Evolutionary conservation across 2,888 invertebrate species (phyloP), one percentile per base, ranked within the genome.

Genomic region (Eustalomyia histrio): DNA sequence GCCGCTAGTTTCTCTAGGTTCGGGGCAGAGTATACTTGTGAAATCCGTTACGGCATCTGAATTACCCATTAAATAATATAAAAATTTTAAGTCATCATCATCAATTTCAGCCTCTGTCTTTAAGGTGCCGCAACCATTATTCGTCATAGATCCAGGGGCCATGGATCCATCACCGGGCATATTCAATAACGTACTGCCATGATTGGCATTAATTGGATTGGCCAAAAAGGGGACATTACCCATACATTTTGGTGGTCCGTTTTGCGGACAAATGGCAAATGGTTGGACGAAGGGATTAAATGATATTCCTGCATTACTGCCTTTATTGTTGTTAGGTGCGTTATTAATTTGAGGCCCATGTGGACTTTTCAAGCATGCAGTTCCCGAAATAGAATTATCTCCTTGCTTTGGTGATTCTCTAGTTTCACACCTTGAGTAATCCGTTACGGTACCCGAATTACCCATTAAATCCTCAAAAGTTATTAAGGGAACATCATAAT

Each of bases 391-490:
- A 5, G 76, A 52, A 14, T 16, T 58, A 10, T 89, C 89, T 7
- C 78, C 83, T 33, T 83, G 87, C 5, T 92, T 92, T 43, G 94
- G 92, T 7, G 93, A 92, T 12, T 94, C 94, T 88, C 95, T 95
- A 0, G 97, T 95, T 89, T 96, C 96, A 1, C 97, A 97, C 97
- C 92, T 92, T 75, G 95, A 93, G 86, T 95, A 95, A 88, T 97
- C 96, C 86, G 94, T 95, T 17, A 95, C 92, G 83, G 94, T 94
- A 86, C 96, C 96, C 80, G 95, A 95, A 88, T 95, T 95, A 8
- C 96, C 96, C 0, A 95, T 94, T 6, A 95, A 93, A 91, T 98
- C 98, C 83, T 97, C 97, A 69, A 97, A 91, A 0, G 98, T 98
- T 90, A 98, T 97, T 16, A 93, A 92, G 80, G 94, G 94, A 0